These are phyloP conservation scores for Neolamprologus cancellatus DNA, from an alignment of 2,113 vertebrate genomes.

Conservation along the genomic window DNA sequence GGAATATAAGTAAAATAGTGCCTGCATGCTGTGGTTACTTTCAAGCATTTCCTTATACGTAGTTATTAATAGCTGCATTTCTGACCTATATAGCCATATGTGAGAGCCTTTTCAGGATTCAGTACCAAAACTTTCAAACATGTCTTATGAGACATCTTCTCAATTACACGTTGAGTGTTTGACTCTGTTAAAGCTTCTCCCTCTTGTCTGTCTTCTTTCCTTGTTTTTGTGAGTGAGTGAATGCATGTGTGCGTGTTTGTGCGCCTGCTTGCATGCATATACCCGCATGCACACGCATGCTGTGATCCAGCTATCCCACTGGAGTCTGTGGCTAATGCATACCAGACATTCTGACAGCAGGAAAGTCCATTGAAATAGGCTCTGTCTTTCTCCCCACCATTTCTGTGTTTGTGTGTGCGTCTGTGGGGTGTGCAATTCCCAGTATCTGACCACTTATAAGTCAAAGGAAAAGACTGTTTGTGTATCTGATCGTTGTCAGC, in stretches of 20 bases:
- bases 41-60: not conserved
- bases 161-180: not conserved
- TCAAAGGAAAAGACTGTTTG: slow-evolving; percentile 45
- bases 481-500: slow-evolving; percentile 47
- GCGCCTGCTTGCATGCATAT: not conserved
- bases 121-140: not conserved
- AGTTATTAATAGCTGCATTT: not conserved
- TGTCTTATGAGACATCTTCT: not conserved
- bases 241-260: not conserved
- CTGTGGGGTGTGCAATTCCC: slow-evolving; percentile 24
- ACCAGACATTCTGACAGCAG: slow-evolving; percentile 79
- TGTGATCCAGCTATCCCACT: slow-evolving; percentile 72
- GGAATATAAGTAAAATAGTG: not conserved
- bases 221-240: not conserved
- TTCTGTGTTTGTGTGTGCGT: slow-evolving; percentile 5
- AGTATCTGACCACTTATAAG: slow-evolving; percentile 53
- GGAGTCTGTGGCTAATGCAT: slow-evolving; percentile 79
- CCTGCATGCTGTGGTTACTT: slow-evolving; percentile 4
- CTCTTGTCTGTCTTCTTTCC: not conserved
- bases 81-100: not conserved
- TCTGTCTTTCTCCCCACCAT: slow-evolving; percentile 37
- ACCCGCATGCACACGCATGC: slow-evolving; percentile 45
- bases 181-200: not conserved
- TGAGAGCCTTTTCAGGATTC: not conserved
- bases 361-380: slow-evolving; percentile 71